Base-by-base conservation (phyloP, 2,888 invertebrate genomes). In the Meiosimyza decipiens region DNA sequence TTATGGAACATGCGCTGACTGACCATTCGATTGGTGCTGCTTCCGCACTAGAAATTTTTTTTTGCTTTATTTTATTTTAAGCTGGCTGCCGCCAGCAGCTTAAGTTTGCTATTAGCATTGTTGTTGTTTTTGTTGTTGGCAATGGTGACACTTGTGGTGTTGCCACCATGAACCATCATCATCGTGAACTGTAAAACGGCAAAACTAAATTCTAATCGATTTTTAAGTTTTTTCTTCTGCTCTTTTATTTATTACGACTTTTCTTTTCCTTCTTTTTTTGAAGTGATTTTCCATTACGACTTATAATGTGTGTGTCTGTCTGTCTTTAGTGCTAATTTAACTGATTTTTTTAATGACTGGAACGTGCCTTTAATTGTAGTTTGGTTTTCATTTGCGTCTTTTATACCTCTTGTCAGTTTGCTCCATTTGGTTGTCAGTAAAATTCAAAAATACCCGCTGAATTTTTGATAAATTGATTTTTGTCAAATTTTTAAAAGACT, bases 41-140 rank as follows among this genome's bases (percentile, higher is more conserved):
- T 67, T 67, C 67, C 67, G 67, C 28, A 16, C 55, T 47, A 22
- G 28, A 18, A 47, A 55, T 67, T 55, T 57, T 54, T 18, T 16
- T 15, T 22, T 28, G n/a, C n/a, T n/a, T n/a, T n/a, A 55, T 67
- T 55, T 57, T 54, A 13, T 16, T 15, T 22, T 28, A 28, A n/a
- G 49, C 16, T 15, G 63, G 16, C 63, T 40, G 49, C 47, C 49
- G 63, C 47, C 33, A 33, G 0, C 54, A 66, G 40, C 54, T 66
- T 15, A 16, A 16, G 51, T 22, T 54, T 40, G 9, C 40, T 40
- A 40, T 54, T 66, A 54, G 7, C 51, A 5, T 62, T n/a, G 16
- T 18, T 18, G 28, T 18, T 18, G 11, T 59, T 59, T 1, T 18
- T 59, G 59, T 28, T 9, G 22, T 33, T 40, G 33, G 62, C 40